Conservation (phyloP, 2,113 vertebrate genomes). For the Pseudopipra pipra region DNA sequence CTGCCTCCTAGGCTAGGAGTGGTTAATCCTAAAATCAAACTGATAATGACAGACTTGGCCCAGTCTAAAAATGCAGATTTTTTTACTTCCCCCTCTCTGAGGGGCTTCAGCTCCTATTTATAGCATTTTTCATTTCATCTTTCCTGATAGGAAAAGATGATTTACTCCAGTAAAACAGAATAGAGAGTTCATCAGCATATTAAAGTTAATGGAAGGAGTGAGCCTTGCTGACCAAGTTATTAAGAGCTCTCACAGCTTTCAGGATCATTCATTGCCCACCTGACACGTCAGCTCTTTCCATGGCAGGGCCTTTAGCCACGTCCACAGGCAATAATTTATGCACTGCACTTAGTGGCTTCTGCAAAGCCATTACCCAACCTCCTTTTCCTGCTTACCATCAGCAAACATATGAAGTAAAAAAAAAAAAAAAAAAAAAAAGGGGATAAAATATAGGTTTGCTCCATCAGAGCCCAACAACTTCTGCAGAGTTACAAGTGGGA, state of each 20-base stretch:
- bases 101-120: conserved; percentile 14
- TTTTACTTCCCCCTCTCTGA: background rate
- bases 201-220: conserved; percentile 21
- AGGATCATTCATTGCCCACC: background rate
- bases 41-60: background rate
- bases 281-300: conserved; percentile 16
- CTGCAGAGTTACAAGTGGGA: background rate
- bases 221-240: conserved; percentile 19
- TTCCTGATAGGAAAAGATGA: conserved; percentile 21
- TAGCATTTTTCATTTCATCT: conserved; percentile 15
- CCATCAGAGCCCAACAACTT: background rate
- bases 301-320: background rate
- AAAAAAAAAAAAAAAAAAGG: background rate
- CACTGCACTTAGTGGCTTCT: background rate
- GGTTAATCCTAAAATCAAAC: conserved; percentile 8
- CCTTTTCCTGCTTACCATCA: background rate
- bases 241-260: background rate
- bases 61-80: background rate
- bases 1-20: background rate
- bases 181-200: conserved; percentile 22
- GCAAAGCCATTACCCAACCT: background rate
- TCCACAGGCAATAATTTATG: background rate
- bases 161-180: background rate
- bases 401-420: background rate
- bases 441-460: background rate